phyloP scores from a whole-genome alignment of 2,888 invertebrate species.

The Neoaliturus tenellus region DNA sequence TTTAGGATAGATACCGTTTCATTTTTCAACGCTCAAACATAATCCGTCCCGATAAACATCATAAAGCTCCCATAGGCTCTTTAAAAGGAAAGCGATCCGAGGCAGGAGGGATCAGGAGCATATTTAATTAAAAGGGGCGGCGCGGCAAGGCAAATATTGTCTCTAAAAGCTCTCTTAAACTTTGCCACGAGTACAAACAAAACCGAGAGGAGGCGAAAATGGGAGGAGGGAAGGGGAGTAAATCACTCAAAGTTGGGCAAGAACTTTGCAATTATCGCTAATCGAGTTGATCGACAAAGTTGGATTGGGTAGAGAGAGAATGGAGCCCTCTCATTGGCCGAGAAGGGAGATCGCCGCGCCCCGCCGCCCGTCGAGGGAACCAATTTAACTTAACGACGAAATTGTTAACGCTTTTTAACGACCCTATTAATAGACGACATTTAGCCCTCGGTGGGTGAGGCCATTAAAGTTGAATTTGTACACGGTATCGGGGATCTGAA shows the following conservation, averaged over 20 bases:
- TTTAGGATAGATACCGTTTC: not conserved
- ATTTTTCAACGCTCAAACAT: not conserved
- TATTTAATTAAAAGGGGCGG: conserved; percentile 47
- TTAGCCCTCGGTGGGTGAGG: conserved; percentile 19
- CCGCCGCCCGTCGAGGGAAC: not conserved
- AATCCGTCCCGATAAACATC: conserved; percentile 5
- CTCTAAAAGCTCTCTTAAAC: conserved; percentile 36
- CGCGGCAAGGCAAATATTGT: conserved; percentile 29
- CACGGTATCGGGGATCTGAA: conserved; percentile 35
- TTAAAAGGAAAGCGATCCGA: conserved; percentile 11
- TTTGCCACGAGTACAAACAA: conserved; percentile 29
- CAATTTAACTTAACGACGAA: conserved; percentile 26
- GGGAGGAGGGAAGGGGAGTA: conserved; percentile 8
- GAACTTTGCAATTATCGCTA: conserved; percentile 47
- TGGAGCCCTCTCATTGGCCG: not conserved
- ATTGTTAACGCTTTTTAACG: conserved; percentile 51
- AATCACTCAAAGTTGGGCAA: conserved; percentile 37
- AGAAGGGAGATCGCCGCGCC: conserved; percentile 1
- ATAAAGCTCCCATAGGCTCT: conserved; percentile 4
- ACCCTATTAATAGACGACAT: conserved; percentile 35
- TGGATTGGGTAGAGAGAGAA: conserved; percentile 17
- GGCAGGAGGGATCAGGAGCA: not conserved
- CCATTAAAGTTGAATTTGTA: conserved; percentile 39
- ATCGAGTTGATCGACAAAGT: conserved; percentile 48
- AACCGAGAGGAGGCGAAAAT: not conserved